Conservation (phyloP, 2,888 invertebrate species). For the Cetonia aurata region DNA sequence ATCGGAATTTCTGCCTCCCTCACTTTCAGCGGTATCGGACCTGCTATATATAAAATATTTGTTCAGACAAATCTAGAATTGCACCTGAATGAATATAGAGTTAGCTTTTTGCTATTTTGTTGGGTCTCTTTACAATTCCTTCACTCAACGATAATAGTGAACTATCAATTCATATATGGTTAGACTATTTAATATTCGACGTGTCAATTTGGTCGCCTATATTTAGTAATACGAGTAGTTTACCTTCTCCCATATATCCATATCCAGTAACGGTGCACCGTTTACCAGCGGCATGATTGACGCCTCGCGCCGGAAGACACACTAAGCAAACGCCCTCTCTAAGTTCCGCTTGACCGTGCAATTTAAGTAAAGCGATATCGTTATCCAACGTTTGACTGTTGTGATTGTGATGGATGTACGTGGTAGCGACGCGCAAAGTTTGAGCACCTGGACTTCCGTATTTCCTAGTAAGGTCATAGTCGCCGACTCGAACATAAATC, state of each 20-base stretch:
- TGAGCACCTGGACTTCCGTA: constrained; percentile 94
- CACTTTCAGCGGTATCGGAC: constrained; percentile 90
- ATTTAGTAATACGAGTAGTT: too few relatives aligned
- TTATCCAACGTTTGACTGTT: constrained; percentile 95
- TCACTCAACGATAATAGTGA: too few relatives aligned
- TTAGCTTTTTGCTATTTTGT: too few relatives aligned
- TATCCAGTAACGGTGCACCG: constrained; percentile 94
- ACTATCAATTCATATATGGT: too few relatives aligned
- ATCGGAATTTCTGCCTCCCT: constrained; percentile 93
- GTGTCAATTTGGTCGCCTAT: too few relatives aligned
- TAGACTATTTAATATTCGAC: too few relatives aligned
- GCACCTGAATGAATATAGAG: too few relatives aligned
- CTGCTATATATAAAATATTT: constrained; percentile 71
- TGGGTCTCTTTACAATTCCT: too few relatives aligned
- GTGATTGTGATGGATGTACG: constrained; percentile 96
- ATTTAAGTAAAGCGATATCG: constrained; percentile 91
- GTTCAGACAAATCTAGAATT: too few relatives aligned
- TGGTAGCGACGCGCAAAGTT: constrained; percentile 90
- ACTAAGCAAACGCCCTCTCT: constrained; percentile 89
- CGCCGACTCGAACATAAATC: constrained; percentile 93
- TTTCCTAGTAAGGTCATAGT: constrained; percentile 90
- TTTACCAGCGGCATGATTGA: constrained; percentile 90
- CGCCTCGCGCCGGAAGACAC: constrained; percentile 89
- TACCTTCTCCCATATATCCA: constrained; percentile 95
- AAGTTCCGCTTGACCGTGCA: constrained; percentile 89